A percentile compares a stretch with the other conserved stretches of the same genome.
Conservation (phyloP, 2,888 invertebrate genomes). For the Criorhina ranunculi region DNA sequence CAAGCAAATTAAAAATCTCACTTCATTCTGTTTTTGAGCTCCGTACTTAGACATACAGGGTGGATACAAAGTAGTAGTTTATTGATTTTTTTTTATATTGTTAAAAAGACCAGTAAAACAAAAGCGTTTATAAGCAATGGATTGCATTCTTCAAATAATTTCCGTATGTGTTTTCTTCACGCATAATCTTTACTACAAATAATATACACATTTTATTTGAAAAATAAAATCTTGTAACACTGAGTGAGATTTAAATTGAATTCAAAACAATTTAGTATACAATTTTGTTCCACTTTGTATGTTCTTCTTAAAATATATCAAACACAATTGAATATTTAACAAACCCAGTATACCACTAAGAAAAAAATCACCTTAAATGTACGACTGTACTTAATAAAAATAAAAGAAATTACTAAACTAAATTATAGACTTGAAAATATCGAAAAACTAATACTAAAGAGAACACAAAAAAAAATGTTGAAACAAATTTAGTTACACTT, state of each 20-base stretch:
- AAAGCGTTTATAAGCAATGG: background rate
- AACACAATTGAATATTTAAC: slow-evolving; percentile 5
- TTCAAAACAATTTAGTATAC: background rate
- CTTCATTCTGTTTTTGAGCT: background rate
- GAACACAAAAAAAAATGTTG: slow-evolving; percentile 19
- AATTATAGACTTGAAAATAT: slow-evolving; percentile 66
- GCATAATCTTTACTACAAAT: too few relatives aligned
- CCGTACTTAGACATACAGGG: background rate
- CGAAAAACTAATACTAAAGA: slow-evolving; percentile 53
- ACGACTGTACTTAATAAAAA: slow-evolving; percentile 28
- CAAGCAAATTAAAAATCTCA: background rate
- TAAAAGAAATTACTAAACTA: slow-evolving; percentile 16
- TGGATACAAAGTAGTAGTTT: background rate
- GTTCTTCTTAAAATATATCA: slow-evolving; percentile 3
- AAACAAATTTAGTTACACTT: slow-evolving; percentile 19
- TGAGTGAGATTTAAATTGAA: slow-evolving; percentile 20
- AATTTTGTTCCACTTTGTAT: slow-evolving; percentile 20
- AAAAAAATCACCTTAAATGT: slow-evolving; percentile 16
- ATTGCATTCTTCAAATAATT: background rate
- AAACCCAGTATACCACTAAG: slow-evolving; percentile 22
- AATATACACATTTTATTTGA: too few relatives aligned
- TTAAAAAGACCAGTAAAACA: too few relatives aligned
- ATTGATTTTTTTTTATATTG: background rate
- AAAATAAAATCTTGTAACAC: background rate
- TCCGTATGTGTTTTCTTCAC: background rate